Base-by-base conservation (phyloP, 1,140 invertebrate species). In the Wiebesia pumilae region DNA sequence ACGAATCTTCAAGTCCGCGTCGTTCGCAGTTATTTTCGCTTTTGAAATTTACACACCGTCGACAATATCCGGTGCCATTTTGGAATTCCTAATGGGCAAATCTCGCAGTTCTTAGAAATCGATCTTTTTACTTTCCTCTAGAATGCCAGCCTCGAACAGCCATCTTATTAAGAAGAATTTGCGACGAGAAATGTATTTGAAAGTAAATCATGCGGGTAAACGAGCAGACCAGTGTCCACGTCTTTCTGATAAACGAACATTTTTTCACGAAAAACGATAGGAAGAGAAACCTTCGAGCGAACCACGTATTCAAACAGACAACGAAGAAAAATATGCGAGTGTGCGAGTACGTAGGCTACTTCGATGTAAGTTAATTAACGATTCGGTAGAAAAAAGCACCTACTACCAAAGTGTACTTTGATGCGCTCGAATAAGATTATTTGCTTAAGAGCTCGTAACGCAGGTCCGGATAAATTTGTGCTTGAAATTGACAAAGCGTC, bases 71-170 rank as follows among this genome's bases (percentile, higher is more conserved):
- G 65, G 65, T 71, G n/a, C 65, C 67, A 33, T 65, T 69, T 75
- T 47, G 10, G 82, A 84, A 84, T 75, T 77, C 51, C 4, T 77
- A 84, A 84, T 84, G 71, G 54, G 21, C 82, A 27, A 43, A 83
- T 3, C 51, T 77, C 71, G 71, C 30, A 47, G 1, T 77, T 84
- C 71, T 65, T 84, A 77, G 82, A 84, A 77, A 84, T 75, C 69
- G 73, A 85, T 85, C 7, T 16, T 19, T 51, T 35, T 83, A 43
- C 27, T 65, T 78, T 77, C 78, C 38, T 83, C 35, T 21, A 3
- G 21, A 65, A 47, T 21, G 30, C 2, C 51, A 6, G 3, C 30
- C 40, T 35, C 3, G 35, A 33, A 3, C 30, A 35, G 0, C 30
- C 16, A 7, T 43, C 9, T 75, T 75, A 75, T 24, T 43, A 75